Conservation (phyloP, 2,797 vertebrate species). For the Acrossocheilus fasciatus region DNA sequence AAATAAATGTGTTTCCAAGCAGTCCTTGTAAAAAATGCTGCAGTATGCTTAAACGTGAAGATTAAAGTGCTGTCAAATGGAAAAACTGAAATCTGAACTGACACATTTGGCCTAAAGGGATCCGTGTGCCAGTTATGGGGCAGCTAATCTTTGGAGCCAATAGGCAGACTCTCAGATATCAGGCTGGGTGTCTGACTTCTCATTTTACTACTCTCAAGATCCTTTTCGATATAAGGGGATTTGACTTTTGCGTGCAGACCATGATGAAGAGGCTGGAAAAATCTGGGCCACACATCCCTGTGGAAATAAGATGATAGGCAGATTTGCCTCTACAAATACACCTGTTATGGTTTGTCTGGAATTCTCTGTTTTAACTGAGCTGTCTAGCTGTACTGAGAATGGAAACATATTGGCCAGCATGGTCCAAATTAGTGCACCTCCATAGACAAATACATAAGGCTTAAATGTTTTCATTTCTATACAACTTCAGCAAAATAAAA, state of each 20-base stretch:
- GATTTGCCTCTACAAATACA: constrained; percentile 64
- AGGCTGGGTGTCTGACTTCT: constrained; percentile 59
- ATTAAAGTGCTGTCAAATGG: constrained; percentile 52
- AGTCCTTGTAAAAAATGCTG: constrained; percentile 34
- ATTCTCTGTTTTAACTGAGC: constrained; percentile 44
- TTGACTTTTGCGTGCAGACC: constrained; percentile 66
- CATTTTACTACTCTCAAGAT: constrained; percentile 61
- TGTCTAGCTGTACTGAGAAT: constrained; percentile 30
- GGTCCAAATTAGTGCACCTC: background rate
- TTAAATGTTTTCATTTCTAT: constrained; percentile 18
- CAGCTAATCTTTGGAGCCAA: constrained; percentile 49
- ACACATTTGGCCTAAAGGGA: constrained; percentile 58
- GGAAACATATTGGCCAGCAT: constrained; percentile 5
- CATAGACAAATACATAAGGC: constrained; percentile 3
- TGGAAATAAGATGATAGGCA: constrained; percentile 61
- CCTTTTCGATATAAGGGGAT: constrained; percentile 65
- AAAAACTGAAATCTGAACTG: constrained; percentile 53
- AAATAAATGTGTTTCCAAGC: constrained; percentile 50
- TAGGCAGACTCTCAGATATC: constrained; percentile 55
- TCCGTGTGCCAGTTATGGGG: constrained; percentile 46
- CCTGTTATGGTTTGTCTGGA: constrained; percentile 63
- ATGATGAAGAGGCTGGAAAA: constrained; percentile 68
- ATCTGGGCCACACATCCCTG: constrained; percentile 67
- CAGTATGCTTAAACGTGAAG: constrained; percentile 42
- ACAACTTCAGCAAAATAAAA: constrained; percentile 4